Evolutionary conservation across 2,113 vertebrate species (phyloP).

Genomic region (Ptychochromis oligacanthus): DNA sequence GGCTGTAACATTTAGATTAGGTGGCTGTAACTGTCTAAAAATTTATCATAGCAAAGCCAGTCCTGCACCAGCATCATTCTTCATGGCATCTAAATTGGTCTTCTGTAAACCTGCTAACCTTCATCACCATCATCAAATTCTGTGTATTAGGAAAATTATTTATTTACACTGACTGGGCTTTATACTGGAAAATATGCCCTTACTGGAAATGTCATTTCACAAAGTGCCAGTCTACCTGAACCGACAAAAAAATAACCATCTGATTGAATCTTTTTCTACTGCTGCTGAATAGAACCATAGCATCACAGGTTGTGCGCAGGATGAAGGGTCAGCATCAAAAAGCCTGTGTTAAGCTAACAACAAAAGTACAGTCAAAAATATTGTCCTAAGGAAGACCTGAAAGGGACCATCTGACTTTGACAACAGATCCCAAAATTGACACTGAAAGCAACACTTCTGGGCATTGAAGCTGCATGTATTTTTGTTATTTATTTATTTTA

Average conservation of each 20-base stretch:
- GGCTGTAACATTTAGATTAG: slow-evolving; percentile 60
- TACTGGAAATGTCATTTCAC: neutral
- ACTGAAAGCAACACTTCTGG: neutral
- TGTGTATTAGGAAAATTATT: neutral
- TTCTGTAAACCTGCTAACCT: neutral
- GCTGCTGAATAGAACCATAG: accelerated
- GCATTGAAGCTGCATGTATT: neutral
- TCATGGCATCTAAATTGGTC: slow-evolving; percentile 14
- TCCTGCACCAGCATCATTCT: slow-evolving; percentile 23
- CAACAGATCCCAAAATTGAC: neutral
- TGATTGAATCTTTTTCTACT: neutral
- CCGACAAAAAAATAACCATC: neutral
- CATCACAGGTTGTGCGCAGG: neutral
- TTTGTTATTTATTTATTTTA: neutral
- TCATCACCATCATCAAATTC: neutral
- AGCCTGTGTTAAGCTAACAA: neutral
- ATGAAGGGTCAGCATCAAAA: neutral
- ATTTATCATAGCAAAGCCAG: slow-evolving; percentile 17
- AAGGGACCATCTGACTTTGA: neutral
- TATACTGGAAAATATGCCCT: neutral
- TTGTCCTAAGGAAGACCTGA: neutral
- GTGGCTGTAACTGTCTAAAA: slow-evolving; percentile 18
- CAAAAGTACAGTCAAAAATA: neutral
- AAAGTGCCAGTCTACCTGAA: neutral
- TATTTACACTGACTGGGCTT: neutral